phyloP scores from a whole-genome alignment of 1,140 invertebrate genomes.

The Venustaconcha ellipsiformis region DNA sequence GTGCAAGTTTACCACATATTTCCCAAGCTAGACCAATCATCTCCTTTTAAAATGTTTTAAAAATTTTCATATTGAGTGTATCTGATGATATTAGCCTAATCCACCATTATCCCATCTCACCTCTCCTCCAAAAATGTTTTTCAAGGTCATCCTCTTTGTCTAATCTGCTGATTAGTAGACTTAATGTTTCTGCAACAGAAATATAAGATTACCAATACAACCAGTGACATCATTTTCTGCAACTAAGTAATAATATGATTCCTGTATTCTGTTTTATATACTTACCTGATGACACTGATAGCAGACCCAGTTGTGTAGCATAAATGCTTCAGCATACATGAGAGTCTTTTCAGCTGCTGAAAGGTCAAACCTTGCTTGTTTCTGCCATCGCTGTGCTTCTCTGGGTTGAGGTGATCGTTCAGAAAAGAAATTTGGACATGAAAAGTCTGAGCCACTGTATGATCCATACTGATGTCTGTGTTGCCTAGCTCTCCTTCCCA shows the following conservation, averaged over 20 bases:
- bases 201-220: too few relatives aligned
- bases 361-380: slow-evolving; percentile 46
- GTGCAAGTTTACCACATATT: too few relatives aligned
- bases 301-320: slow-evolving; percentile 51
- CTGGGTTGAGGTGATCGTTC: slow-evolving; percentile 41
- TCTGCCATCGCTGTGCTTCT: slow-evolving; percentile 47
- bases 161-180: too few relatives aligned
- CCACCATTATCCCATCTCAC: too few relatives aligned
- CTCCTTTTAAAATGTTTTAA: too few relatives aligned
- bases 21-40: too few relatives aligned
- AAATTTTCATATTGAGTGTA: too few relatives aligned
- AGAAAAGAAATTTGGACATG: background rate
- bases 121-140: too few relatives aligned
- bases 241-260: background rate
- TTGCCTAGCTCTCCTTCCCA: background rate
- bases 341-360: slow-evolving; percentile 36
- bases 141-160: too few relatives aligned
- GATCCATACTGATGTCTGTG: background rate
- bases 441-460: background rate
- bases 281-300: slow-evolving; percentile 51
- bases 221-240: too few relatives aligned
- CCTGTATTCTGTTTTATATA: background rate
- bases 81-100: too few relatives aligned
- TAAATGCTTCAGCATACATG: slow-evolving; percentile 20
- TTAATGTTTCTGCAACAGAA: too few relatives aligned